Conservation (phyloP, 2,888 invertebrate species). For the Cerceris ruficornis region DNA sequence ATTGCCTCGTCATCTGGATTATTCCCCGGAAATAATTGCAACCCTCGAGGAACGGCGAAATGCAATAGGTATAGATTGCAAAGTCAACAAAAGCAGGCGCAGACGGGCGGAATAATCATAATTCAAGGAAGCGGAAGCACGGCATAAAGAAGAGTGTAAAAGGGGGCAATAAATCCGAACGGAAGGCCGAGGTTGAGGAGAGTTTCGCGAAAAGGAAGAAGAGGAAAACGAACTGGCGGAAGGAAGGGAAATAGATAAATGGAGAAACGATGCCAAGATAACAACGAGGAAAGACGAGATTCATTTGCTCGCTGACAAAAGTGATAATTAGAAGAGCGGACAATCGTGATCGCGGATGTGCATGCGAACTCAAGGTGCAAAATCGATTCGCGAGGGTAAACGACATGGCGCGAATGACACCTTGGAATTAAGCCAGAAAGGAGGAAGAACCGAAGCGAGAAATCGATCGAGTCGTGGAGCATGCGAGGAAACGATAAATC, state of each 20-base stretch:
- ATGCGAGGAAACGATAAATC: no score
- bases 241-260: not conserved
- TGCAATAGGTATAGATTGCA: not conserved
- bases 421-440: not conserved
- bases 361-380: no score
- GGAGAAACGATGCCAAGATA: not conserved
- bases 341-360: not conserved
- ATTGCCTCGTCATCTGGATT: not conserved
- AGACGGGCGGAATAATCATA: conserved; percentile 18
- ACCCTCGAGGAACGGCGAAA: not conserved
- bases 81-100: not conserved
- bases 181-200: conserved; percentile 10
- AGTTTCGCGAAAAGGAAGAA: not conserved
- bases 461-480: not conserved
- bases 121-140: conserved; percentile 6
- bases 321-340: not conserved
- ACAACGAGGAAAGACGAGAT: not conserved
- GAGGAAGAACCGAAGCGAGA: not conserved
- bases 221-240: not conserved
- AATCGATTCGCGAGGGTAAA: not conserved
- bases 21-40: conserved; percentile 6
- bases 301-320: not conserved
- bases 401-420: not conserved
- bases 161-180: conserved; percentile 27
- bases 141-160: conserved; percentile 15